These are phyloP conservation scores for Cherax destructor DNA, from an alignment of 1,140 invertebrate genomes.

Conservation along the genomic window DNA sequence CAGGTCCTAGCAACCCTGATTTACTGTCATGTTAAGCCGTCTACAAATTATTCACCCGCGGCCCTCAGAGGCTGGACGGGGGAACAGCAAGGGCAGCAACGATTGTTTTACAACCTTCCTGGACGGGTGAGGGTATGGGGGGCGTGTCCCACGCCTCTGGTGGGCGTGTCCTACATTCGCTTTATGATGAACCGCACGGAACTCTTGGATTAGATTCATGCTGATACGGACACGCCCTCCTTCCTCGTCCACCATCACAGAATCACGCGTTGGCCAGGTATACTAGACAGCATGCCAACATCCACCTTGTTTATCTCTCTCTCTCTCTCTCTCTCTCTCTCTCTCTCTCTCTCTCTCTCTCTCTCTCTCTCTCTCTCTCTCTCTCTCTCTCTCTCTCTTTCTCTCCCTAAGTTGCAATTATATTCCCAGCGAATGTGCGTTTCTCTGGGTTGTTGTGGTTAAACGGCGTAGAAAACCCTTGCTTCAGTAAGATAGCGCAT, in stretches of 20 bases:
- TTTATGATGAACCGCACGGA: slow-evolving; percentile 1
- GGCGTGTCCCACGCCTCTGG: not conserved
- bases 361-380: slow-evolving; percentile 12
- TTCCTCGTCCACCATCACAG: not conserved
- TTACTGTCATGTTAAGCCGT: slow-evolving; percentile 60
- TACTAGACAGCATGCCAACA: not conserved
- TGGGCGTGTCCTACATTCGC: slow-evolving; percentile 7
- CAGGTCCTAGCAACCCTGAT: slow-evolving; percentile 43
- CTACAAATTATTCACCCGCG: slow-evolving; percentile 53
- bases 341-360: slow-evolving; percentile 7
- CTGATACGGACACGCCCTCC: not conserved
- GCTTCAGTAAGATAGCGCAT: slow-evolving; percentile 46
- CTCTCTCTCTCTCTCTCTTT: slow-evolving; percentile 2
- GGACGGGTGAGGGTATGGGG: not conserved
- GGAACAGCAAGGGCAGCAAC: not conserved
- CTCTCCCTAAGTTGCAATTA: not conserved
- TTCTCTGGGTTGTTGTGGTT: not conserved
- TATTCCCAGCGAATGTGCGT: slow-evolving; percentile 16
- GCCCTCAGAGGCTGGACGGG: slow-evolving; percentile 1
- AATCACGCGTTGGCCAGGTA: not conserved
- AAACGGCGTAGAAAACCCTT: slow-evolving; percentile 44
- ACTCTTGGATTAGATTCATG: not conserved
- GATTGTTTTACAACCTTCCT: slow-evolving; percentile 9
- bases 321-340: slow-evolving; percentile 28
- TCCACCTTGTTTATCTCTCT: not conserved